Percentiles rank a stretch among this genome's conserved stretches.
Evolutionary conservation across 2,888 invertebrate genomes (phyloP).

Genomic region (Synergus gifuensis): DNA sequence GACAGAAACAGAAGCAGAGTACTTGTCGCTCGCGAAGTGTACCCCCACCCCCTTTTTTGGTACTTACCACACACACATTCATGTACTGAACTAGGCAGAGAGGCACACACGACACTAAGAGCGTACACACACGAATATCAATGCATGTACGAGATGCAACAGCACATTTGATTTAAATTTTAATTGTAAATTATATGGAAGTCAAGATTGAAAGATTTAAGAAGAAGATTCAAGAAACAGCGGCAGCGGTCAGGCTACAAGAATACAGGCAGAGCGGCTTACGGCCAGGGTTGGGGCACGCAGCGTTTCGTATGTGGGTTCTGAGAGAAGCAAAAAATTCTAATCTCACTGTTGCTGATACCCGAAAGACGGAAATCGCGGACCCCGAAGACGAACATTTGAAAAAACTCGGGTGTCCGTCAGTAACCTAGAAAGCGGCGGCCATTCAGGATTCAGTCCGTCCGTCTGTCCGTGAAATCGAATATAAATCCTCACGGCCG

Average conservation of each 20-base stretch:
- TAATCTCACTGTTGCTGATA: slow-evolving; percentile 44
- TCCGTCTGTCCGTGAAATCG: slow-evolving; percentile 43
- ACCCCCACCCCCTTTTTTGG: slow-evolving; percentile 44
- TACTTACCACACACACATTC: slow-evolving; percentile 45
- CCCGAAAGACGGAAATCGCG: slow-evolving; percentile 60
- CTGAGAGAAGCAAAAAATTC: slow-evolving; percentile 4
- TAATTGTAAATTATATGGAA: slow-evolving; percentile 3
- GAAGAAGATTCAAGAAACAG: not conserved
- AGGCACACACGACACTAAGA: slow-evolving; percentile 41
- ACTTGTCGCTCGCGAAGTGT: slow-evolving; percentile 41
- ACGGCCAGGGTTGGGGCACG: slow-evolving; percentile 37
- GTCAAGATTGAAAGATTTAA: not conserved
- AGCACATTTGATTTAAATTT: not conserved
- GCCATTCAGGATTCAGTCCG: slow-evolving; percentile 67
- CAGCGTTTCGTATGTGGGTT: slow-evolving; percentile 42
- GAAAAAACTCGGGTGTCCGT: slow-evolving; percentile 62
- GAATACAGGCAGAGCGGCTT: slow-evolving; percentile 16
- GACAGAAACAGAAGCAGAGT: slow-evolving; percentile 39
- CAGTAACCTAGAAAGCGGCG: slow-evolving; percentile 75
- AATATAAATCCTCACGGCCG: slow-evolving; percentile 26
- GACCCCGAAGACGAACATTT: slow-evolving; percentile 58
- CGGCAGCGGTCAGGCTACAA: not conserved
- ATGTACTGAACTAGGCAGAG: slow-evolving; percentile 41
- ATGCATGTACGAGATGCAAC: slow-evolving; percentile 36
- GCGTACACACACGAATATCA: slow-evolving; percentile 22